A percentile compares a stretch with the other conserved stretches of the same genome.
phyloP scores from a whole-genome alignment of 2,888 invertebrate species.

The Oeneis ivallda region DNA sequence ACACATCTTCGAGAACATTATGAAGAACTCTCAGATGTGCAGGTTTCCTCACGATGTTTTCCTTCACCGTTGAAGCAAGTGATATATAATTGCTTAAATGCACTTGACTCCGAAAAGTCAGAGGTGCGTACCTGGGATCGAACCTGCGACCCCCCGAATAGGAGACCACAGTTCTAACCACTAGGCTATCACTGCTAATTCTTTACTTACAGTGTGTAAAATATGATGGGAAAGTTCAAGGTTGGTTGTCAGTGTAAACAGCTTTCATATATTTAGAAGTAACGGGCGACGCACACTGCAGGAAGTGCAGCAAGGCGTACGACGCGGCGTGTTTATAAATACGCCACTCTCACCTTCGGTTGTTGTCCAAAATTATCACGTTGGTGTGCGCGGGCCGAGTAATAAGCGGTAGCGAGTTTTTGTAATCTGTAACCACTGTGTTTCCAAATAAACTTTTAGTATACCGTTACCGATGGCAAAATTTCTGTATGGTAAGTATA shows the following conservation, averaged over 20 bases:
- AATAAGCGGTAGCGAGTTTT: constrained; percentile 25
- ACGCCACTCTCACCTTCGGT: constrained; percentile 72
- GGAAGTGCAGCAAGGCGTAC: constrained; percentile 60
- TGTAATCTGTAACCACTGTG: background rate
- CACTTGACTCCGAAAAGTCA: too few relatives aligned
- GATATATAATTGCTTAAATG: too few relatives aligned
- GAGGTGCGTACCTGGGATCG: too few relatives aligned
- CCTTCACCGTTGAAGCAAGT: too few relatives aligned
- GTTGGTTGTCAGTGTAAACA: constrained; percentile 8
- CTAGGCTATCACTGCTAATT: too few relatives aligned
- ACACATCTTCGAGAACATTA: too few relatives aligned
- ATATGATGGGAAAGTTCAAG: constrained; percentile 26
- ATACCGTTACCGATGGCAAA: too few relatives aligned
- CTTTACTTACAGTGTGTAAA: background rate
- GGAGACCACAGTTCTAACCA: too few relatives aligned
- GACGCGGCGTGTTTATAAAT: constrained; percentile 63
- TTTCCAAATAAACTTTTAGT: background rate
- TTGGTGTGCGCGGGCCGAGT: constrained; percentile 38
- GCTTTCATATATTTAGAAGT: constrained; percentile 28
- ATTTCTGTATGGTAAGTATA: too few relatives aligned
- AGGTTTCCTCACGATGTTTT: too few relatives aligned
- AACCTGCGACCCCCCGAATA: too few relatives aligned
- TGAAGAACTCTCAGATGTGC: too few relatives aligned
- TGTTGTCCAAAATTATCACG: constrained; percentile 74
- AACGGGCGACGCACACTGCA: constrained; percentile 47